phyloP scores from a whole-genome alignment of 2,888 invertebrate species.

The Lithodes maja region DNA sequence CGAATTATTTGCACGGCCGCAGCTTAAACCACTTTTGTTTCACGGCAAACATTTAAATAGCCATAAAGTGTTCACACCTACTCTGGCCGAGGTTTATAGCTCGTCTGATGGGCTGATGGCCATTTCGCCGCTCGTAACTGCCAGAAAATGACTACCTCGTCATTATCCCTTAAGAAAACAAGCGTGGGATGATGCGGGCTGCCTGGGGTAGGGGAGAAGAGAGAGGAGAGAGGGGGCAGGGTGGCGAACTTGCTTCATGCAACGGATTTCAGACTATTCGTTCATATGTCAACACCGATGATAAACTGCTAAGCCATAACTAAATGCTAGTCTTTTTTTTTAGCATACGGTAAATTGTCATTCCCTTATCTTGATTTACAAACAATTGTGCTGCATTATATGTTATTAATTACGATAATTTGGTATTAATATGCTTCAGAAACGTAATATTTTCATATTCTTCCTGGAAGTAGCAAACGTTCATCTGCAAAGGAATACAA shows the following conservation, averaged over 20 bases:
- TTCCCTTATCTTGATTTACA: too few species aligned
- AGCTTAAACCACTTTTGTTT: slow-evolving; percentile 53
- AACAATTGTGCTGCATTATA: too few species aligned
- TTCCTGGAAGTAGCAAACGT: too few species aligned
- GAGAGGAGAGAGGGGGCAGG: not conserved
- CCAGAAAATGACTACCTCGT: slow-evolving; percentile 52
- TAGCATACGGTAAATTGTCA: too few species aligned
- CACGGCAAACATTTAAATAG: slow-evolving; percentile 59
- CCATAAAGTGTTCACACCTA: slow-evolving; percentile 60
- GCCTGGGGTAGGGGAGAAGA: not conserved
- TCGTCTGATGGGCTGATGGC: slow-evolving; percentile 48
- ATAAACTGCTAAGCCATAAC: not conserved
- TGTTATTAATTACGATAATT: too few species aligned
- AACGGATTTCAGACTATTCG: too few species aligned
- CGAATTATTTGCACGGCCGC: slow-evolving; percentile 42
- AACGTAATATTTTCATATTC: too few species aligned
- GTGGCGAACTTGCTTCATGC: not conserved
- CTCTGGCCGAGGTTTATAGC: slow-evolving; percentile 48
- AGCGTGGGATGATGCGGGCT: slow-evolving; percentile 29
- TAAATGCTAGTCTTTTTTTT: too few species aligned
- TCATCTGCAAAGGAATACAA: too few species aligned
- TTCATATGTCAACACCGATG: not conserved
- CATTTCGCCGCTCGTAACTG: slow-evolving; percentile 55
- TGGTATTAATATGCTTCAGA: too few species aligned
- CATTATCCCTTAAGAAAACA: slow-evolving; percentile 64